Conservation (phyloP, 2,888 invertebrate species). For the Autographa gamma region DNA sequence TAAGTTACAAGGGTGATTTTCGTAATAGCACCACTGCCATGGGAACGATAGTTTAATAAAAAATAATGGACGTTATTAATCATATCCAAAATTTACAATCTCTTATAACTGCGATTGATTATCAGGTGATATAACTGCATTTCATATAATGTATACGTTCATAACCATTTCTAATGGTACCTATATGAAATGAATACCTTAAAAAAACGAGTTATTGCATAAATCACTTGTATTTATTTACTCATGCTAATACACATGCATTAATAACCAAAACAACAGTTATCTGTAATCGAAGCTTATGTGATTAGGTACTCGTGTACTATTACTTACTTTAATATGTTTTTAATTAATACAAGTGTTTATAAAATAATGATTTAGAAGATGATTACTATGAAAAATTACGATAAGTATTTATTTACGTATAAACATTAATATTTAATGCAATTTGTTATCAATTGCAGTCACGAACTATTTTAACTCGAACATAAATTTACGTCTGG, state of each 20-base stretch:
- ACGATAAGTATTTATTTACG: slow-evolving; percentile 13
- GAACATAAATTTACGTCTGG: slow-evolving; percentile 34
- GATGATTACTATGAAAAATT: slow-evolving; percentile 44
- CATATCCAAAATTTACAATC: slow-evolving; percentile 38
- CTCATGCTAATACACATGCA: slow-evolving; percentile 41
- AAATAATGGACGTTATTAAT: slow-evolving; percentile 36
- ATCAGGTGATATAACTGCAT: slow-evolving; percentile 39
- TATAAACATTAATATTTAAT: slow-evolving; percentile 29
- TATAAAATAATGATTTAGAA: slow-evolving; percentile 45
- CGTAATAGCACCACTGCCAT: too few relatives aligned
- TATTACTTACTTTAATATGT: slow-evolving; percentile 38
- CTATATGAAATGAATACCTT: slow-evolving; percentile 39
- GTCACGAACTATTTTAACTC: slow-evolving; percentile 31
- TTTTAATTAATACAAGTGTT: slow-evolving; percentile 34
- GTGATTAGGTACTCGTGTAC: slow-evolving; percentile 7
- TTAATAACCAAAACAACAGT: slow-evolving; percentile 50
- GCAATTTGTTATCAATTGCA: slow-evolving; percentile 36
- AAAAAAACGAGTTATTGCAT: slow-evolving; percentile 47
- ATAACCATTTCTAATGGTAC: slow-evolving; percentile 40
- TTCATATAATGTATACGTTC: slow-evolving; percentile 12
- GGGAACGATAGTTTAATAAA: slow-evolving; percentile 26
- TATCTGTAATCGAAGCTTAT: slow-evolving; percentile 28
- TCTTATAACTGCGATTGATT: slow-evolving; percentile 42
- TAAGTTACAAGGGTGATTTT: neutral
- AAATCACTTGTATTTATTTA: slow-evolving; percentile 38